Base-by-base conservation (phyloP, 2,113 vertebrate species). In the Dissostichus mawsoni region DNA sequence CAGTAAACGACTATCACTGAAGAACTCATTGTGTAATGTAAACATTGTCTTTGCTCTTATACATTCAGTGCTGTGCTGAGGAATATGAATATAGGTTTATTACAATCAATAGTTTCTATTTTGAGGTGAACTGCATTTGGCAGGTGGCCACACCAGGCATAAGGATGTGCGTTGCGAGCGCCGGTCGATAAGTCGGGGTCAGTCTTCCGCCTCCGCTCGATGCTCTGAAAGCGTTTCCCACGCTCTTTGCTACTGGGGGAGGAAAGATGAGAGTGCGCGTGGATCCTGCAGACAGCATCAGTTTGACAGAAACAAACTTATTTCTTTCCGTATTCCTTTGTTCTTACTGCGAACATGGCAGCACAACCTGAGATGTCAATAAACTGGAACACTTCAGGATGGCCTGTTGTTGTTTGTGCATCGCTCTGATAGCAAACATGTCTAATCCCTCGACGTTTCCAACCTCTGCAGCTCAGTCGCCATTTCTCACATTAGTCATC, bases 101-200 rank as follows among this genome's bases (percentile, higher is more conserved):
- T 44, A 11, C 11, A 74, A 75, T 89, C 82, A 59, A 81, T 90
- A 53, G 5, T 23, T 69, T 78, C 50, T 69, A 29, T 58, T 78
- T 85, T 51, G 23, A 74, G 74, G 67, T 36, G 1, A 33, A 41
- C 70, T 23, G 1, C 61, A 72, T 8, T 78, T 88, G 87, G 88
- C 87, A 68, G 77, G n/a, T 20, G 20, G 80, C 82, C 80, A 84
- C 76, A 3, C 69, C 51, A 64, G 64, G 68, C 82, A 77, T 68
- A 68, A 69, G 85, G 82, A 83, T 87, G 74, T 69, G 69, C 47
- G 45, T 76, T 66, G 61, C 5, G 67, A 78, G 76, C 14, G 14
- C 51, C 0, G 78, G 71, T 90, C 78, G 83, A 88, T 92, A 87
- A 88, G 86, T 88, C 83, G 0, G 71, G 90, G 90, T 93, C 91